Conservation (phyloP, 2,797 vertebrate species). For the Molossus molossus region DNA sequence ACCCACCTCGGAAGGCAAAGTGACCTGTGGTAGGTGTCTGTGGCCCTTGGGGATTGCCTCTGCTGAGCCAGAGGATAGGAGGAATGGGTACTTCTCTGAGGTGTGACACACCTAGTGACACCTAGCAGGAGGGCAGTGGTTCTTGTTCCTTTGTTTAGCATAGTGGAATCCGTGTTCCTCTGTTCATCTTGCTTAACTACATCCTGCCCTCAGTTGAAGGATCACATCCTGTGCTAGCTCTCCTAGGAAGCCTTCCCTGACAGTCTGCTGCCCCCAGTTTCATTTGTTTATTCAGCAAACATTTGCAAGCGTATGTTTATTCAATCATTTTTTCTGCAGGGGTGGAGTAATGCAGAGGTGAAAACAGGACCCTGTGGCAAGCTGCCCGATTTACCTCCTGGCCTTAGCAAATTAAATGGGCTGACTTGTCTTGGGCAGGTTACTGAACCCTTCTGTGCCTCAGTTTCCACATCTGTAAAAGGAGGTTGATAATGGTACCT, state of each 20-base stretch:
- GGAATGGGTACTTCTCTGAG: not conserved
- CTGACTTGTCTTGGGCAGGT: not conserved
- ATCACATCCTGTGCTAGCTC: not conserved
- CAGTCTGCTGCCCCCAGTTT: not conserved
- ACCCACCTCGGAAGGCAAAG: conserved; percentile 88
- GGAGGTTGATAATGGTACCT: not conserved
- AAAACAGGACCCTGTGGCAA: not conserved
- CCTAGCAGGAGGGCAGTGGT: not conserved
- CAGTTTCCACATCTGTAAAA: not conserved
- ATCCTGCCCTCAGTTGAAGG: not conserved
- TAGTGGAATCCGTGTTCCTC: not conserved
- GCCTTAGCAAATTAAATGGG: not conserved
- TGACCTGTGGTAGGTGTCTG: conserved; percentile 94
- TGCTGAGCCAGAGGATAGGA: not conserved
- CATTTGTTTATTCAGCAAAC: conserved; percentile 22
- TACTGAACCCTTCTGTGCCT: not conserved
- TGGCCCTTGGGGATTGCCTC: not conserved
- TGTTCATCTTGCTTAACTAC: not conserved
- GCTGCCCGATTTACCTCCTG: not conserved
- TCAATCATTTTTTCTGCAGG: not conserved
- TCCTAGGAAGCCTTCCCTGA: conserved; percentile 12
- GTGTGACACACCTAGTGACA: not conserved
- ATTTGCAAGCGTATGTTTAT: not conserved
- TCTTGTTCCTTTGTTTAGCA: not conserved
- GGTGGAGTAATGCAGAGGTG: not conserved